These are phyloP conservation scores for Drosophila longiperda DNA, from an alignment of 2,888 invertebrate species.

Conservation along the genomic window DNA sequence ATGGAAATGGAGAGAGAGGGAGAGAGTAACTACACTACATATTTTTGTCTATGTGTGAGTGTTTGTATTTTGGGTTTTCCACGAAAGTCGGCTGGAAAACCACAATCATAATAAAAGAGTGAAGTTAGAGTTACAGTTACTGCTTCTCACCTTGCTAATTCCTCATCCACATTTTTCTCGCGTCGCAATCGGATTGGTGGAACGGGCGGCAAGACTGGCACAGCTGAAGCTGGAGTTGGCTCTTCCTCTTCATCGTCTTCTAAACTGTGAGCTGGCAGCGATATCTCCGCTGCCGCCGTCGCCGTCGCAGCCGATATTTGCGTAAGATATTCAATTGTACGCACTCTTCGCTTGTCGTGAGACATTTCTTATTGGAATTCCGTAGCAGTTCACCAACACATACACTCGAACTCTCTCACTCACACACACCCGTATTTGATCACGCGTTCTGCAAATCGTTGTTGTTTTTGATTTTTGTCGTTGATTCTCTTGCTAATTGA, in stretches of 20 bases:
- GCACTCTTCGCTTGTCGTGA: conserved; percentile 67
- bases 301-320: conserved; percentile 40
- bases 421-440: conserved; percentile 15
- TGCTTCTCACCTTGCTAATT: conserved; percentile 69
- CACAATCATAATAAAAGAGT: conserved; percentile 5
- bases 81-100: conserved; percentile 19
- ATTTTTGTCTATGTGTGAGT: conserved; percentile 15
- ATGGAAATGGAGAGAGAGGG: neutral
- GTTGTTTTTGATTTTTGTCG: conserved; percentile 24
- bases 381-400: conserved; percentile 26
- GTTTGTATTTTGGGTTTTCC: conserved; percentile 49
- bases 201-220: conserved; percentile 40
- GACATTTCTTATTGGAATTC: conserved; percentile 74
- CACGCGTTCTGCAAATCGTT: conserved; percentile 28
- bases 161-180: conserved; percentile 70
- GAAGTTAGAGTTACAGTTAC: conserved; percentile 1
- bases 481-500: conserved; percentile 56
- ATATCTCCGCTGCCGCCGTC: conserved; percentile 32
- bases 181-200: conserved; percentile 66
- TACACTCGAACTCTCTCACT: conserved; percentile 3
- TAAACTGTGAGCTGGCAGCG: conserved; percentile 21
- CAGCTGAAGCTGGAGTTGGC: conserved; percentile 18
- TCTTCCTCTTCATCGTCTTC: conserved; percentile 11
- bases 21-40: conserved; percentile 7
- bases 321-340: conserved; percentile 70